Base-by-base conservation (phyloP, 2,113 vertebrate species). In the Salminus brasiliensis region DNA sequence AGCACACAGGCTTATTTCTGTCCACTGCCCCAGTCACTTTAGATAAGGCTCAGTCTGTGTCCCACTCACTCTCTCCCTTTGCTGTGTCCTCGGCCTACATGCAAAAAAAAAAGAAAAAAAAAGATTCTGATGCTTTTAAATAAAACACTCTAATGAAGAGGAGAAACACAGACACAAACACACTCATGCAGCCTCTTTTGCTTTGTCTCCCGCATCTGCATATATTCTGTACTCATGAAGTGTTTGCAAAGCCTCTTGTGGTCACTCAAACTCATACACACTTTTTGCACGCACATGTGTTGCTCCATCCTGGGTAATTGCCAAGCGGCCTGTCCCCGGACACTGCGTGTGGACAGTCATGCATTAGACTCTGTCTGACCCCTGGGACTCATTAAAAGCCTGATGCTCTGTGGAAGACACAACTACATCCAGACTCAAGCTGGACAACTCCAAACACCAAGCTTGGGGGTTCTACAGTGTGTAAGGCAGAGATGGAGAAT, bases 341-440 rank as follows among this genome's bases (percentile, higher is more conserved):
- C 66, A 39, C 75, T 60, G 47, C 74, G 55, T 71, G 74, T 59
- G 72, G 62, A 13, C 63, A 30, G 62, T 45, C 62, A 72, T 71
- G 53, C 11, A 53, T 72, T 76, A 62, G 53, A 67, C 67, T 39
- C 41, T 63, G 62, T 49, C 0, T 18, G 25, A 74, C 39, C 75
- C 65, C 59, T 18, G 81, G 78, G 84, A 83, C 81, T 76, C 74
- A 83, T 85, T 85, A 78, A n/a, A 63, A 10, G 45, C 70, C 36
- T 34, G 63, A 47, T 30, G 12, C 60, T 72, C 29, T 52, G 78
- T 66, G 68, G 72, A 67, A 72, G 55, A 57, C 23, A 34, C 23
- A 77, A 53, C 73, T 18, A 34, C 25, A 49, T 25, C 30, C 55
- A 72, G 21, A 45, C 29, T 62, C 41, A 7, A 34, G 29, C 41